Base-by-base conservation (phyloP, 2,113 vertebrate genomes). In the Aphyosemion australe region DNA sequence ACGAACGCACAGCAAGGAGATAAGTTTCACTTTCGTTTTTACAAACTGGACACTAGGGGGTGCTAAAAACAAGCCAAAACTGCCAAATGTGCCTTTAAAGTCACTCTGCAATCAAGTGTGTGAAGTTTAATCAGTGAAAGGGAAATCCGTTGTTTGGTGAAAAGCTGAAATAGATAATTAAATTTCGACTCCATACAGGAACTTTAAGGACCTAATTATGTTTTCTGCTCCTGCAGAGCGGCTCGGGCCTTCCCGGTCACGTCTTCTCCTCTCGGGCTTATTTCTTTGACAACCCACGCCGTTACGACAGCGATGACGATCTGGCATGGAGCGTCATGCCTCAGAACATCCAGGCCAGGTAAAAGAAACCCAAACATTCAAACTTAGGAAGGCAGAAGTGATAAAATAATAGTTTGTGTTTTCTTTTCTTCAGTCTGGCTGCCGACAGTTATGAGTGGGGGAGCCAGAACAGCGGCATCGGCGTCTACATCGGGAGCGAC, bases 231-330 rank as follows among this genome's bases (percentile, higher is more conserved):
- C 37, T 77, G 1, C 87, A 99, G 97, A 95, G 89, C 45, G 92
- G 74, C 0, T 88, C 94, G 14, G 93, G 93, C 61, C 93, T 98
- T 62, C 94, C 95, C 0, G 94, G 93, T 76, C 96, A 96, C 0
- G 93, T 93, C 68, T 98, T 97, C 92, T 95, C 93, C 18, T 93
- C 94, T 53, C 91, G 95, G 59, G 94, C 94, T 14, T 98, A 98
- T 41, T 99, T 98, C 92, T 99, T 99, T 47, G 97, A 99, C 91
- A 98, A 99, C 85, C 97, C 97, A 19, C 93, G 95, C 47, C 94
- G 97, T 69, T 98, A 99, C 0, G 97, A 99, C 90, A 99, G 97
- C 0, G 97, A 98, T 2, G 97, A 99, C 0, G 95, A 99, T 55
- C 91, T 99, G 19, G 95, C 95, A 0, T 98, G 97, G 97, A 95